Evolutionary conservation across 2,888 invertebrate species (phyloP).

Genomic region (Lycophotia porphyrea): DNA sequence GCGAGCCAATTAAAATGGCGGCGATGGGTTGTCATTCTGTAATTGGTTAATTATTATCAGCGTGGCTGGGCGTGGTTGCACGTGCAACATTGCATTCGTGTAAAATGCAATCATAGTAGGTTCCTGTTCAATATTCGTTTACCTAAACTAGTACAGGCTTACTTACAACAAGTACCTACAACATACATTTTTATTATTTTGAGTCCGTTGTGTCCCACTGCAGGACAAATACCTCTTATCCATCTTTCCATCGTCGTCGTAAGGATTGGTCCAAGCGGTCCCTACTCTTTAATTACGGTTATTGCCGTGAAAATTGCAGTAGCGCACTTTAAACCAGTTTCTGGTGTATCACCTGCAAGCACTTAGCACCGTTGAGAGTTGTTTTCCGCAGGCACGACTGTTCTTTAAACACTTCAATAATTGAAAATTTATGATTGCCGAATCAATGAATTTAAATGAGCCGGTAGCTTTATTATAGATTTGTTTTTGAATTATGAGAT

Average conservation of each 20-base stretch:
- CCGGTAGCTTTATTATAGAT: conserved; percentile 6
- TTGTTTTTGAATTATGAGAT: not conserved
- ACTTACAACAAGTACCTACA: not conserved
- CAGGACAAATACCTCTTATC: too few species aligned
- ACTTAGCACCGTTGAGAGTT: conserved; percentile 12
- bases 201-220: not conserved
- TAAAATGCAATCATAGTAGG: conserved; percentile 57
- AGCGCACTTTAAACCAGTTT: conserved; percentile 18
- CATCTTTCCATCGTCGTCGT: too few species aligned
- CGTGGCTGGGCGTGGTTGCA: conserved; percentile 81
- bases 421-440: not conserved
- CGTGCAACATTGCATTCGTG: conserved; percentile 68
- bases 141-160: conserved; percentile 6
- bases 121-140: conserved; percentile 26
- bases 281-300: conserved; percentile 24
- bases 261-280: too few species aligned
- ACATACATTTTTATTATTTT: not conserved
- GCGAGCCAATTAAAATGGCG: conserved; percentile 88
- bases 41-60: conserved; percentile 90
- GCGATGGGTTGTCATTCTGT: conserved; percentile 86
- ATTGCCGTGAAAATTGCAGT: conserved; percentile 38
- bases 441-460: conserved; percentile 15
- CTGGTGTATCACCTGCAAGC: conserved; percentile 14
- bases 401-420: not conserved
- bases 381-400: not conserved